Evolutionary conservation across 1,140 invertebrate species (phyloP), one percentile per base, ranked within the genome.

Genomic region (Maconellicoccus hirsutus): DNA sequence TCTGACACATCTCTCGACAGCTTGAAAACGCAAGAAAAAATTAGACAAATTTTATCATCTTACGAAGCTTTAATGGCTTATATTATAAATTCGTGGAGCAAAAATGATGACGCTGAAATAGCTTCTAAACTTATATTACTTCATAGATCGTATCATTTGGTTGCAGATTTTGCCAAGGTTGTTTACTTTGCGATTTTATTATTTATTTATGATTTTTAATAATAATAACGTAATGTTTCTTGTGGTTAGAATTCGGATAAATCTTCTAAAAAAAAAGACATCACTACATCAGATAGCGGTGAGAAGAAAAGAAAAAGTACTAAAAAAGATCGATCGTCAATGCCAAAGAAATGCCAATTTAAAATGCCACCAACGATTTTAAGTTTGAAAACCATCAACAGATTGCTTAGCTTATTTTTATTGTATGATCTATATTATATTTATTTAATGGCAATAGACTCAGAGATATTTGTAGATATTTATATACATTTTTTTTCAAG

Each of bases 51-150:
- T 14, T 33, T 76, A n/a, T 69, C 63, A 63, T 59, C 72, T 19
- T 75, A 74, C 61, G 71, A 76, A 61, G 74, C 75, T 14, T 52
- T 76, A 1, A 75, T 75, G 72, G 73, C 73, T 23, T 76, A 75
- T 21, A 72, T 74, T 7, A 39, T 74, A 10, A 70, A 59, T 72
- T 74, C 71, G 61, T 74, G 72, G 72, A 72, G 72, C 70, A 26
- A 59, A 14, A 39, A 71, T 16, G 19, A 69, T 25, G 42, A 70
- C 12, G 21, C 63, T 0, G 71, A 76, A 26, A 63, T 72, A n/a
- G 71, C 63, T 8, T 69, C 70, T 63, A 69, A 70, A 22, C 42
- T 76, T 27, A 38, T 73, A 14, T 39, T 27, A 61, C 71, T 76
- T 1, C 74, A 71, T 71, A 73, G 72, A 72, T 71, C 71, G 12